These are phyloP conservation scores for Sinotaia quadrata DNA, from an alignment of 2,888 invertebrate species.

Conservation along the genomic window DNA sequence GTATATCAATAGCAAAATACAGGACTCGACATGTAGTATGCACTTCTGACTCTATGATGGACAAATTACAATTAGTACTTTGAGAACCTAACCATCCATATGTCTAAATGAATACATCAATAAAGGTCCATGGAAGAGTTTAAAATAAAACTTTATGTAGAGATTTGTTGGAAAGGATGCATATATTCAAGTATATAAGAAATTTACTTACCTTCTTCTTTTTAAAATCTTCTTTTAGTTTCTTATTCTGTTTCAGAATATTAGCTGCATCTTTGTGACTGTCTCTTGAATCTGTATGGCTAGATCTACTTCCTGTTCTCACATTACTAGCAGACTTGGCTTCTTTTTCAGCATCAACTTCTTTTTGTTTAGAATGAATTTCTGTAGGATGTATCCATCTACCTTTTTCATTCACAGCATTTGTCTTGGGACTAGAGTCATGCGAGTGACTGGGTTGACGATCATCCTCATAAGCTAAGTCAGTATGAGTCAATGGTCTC, in stretches of 20 bases:
- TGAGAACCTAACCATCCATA: no score
- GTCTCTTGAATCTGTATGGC: not conserved
- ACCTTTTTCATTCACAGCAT: not conserved
- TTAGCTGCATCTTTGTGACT: conserved; percentile 36
- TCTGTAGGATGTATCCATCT: no score
- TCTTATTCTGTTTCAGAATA: conserved; percentile 51
- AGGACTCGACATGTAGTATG: no score
- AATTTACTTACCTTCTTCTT: conserved; percentile 45
- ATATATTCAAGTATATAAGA: not conserved
- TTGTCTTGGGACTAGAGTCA: not conserved
- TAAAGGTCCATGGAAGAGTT: no score
- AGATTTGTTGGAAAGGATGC: no score
- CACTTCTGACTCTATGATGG: no score
- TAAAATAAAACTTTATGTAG: no score
- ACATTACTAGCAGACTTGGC: not conserved
- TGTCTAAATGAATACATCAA: no score
- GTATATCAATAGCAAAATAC: no score
- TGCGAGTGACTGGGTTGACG: not conserved
- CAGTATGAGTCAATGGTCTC: not conserved
- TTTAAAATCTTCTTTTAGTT: conserved; percentile 55
- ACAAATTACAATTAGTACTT: no score
- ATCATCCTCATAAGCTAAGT: no score
- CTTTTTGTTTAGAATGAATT: not conserved
- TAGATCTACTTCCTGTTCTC: no score
- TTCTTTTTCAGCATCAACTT: not conserved